Conservation (phyloP, 1,140 invertebrate species). For the Platyscapa corneri region DNA sequence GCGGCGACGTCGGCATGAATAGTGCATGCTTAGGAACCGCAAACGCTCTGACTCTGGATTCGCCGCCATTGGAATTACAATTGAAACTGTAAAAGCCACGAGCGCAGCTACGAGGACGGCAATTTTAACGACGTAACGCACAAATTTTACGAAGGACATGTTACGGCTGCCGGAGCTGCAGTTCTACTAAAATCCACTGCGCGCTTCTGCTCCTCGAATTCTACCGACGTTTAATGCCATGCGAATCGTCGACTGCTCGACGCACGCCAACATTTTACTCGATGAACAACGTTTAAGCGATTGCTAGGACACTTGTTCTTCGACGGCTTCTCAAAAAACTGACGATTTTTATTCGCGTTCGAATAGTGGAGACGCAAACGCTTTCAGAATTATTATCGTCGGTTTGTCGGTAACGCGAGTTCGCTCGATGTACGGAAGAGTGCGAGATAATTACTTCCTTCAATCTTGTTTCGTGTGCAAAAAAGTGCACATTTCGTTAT, state of each 20-base stretch:
- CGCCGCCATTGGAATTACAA: slow-evolving; percentile 1
- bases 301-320: too few species aligned
- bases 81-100: slow-evolving; percentile 11
- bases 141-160: background rate
- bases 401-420: too few species aligned
- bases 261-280: too few species aligned
- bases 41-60: background rate
- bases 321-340: too few species aligned
- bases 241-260: too few species aligned
- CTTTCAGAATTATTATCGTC: too few species aligned
- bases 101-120: background rate
- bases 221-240: background rate
- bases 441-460: too few species aligned
- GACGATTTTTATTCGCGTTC: background rate
- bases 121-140: slow-evolving; percentile 11
- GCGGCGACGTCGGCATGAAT: background rate
- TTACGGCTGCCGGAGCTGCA: background rate
- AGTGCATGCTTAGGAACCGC: slow-evolving; percentile 1
- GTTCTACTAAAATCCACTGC: background rate
- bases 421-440: too few species aligned
- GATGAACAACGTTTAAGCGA: too few species aligned
- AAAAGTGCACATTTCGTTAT: too few species aligned
- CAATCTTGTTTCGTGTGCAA: too few species aligned
- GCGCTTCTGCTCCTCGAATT: background rate
- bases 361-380: background rate